Evolutionary conservation across 1,140 invertebrate genomes (phyloP).

Genomic region (Papilio glaucus): DNA sequence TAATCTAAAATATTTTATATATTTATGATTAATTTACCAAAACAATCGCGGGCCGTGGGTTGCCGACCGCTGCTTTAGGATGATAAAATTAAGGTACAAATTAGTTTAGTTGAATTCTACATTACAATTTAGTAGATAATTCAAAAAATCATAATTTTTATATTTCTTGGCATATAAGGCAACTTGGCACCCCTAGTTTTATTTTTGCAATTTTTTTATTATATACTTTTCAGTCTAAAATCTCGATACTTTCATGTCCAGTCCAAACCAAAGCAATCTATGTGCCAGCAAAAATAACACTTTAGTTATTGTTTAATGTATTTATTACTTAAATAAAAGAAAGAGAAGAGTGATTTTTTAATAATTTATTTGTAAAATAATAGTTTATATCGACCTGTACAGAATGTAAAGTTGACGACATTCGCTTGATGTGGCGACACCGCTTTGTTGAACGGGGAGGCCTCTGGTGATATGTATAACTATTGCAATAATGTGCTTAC

Average conservation of each 20-base stretch:
- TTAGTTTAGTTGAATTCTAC: conserved; percentile 27
- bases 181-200: too few species aligned
- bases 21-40: too few species aligned
- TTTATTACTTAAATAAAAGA: conserved; percentile 73
- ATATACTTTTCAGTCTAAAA: too few species aligned
- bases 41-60: too few species aligned
- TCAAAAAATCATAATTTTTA: too few species aligned
- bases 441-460: conserved; percentile 12
- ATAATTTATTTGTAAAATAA: conserved; percentile 76
- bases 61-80: background rate
- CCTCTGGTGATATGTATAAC: background rate
- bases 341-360: conserved; percentile 73
- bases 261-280: conserved; percentile 42
- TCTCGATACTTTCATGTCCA: background rate
- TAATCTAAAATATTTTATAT: too few species aligned
- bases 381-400: conserved; percentile 61
- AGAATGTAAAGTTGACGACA: conserved; percentile 37
- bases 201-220: too few species aligned
- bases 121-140: background rate
- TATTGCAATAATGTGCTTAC: conserved; percentile 12
- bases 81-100: conserved; percentile 34
- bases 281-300: conserved; percentile 53
- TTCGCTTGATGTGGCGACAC: conserved; percentile 15
- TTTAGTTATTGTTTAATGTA: conserved; percentile 71
- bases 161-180: too few species aligned